Percentiles rank a stretch among this genome's conserved stretches.
phyloP scores from a whole-genome alignment of 2,888 invertebrate genomes.

The Geotrupes spiniger region DNA sequence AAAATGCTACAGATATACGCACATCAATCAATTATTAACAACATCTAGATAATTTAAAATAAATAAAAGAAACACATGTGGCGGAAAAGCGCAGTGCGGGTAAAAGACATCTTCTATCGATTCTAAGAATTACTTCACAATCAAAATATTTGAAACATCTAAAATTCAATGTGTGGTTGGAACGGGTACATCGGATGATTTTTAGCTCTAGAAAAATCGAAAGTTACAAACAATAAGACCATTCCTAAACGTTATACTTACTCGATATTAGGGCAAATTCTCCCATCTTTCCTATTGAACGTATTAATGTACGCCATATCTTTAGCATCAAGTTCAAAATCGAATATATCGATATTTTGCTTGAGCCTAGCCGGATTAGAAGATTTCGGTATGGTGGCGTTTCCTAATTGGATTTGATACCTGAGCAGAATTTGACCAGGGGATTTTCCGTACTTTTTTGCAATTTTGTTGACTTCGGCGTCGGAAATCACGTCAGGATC shows the following conservation, averaged over 20 bases:
- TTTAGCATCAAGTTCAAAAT: slow-evolving; percentile 53
- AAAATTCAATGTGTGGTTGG: slow-evolving; percentile 22
- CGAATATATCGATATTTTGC: slow-evolving; percentile 58
- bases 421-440: slow-evolving; percentile 70
- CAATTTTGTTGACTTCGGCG: slow-evolving; percentile 59
- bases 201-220: slow-evolving; percentile 18
- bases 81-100: too few relatives aligned
- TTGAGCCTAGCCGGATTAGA: slow-evolving; percentile 52
- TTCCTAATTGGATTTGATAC: slow-evolving; percentile 53
- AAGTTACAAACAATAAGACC: not conserved
- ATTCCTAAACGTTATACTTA: slow-evolving; percentile 8
- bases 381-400: slow-evolving; percentile 58
- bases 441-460: slow-evolving; percentile 64
- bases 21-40: too few relatives aligned
- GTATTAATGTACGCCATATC: slow-evolving; percentile 41
- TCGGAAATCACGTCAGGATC: slow-evolving; percentile 62
- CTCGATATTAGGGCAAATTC: slow-evolving; percentile 23
- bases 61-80: too few relatives aligned
- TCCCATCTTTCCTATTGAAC: slow-evolving; percentile 23
- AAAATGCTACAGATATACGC: too few relatives aligned
- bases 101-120: too few relatives aligned
- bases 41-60: too few relatives aligned
- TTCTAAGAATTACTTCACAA: too few relatives aligned
- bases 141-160: too few relatives aligned
- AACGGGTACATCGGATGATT: slow-evolving; percentile 23